Conservation (phyloP, 2,113 vertebrate genomes). For the Melanostigma gelatinosum region DNA sequence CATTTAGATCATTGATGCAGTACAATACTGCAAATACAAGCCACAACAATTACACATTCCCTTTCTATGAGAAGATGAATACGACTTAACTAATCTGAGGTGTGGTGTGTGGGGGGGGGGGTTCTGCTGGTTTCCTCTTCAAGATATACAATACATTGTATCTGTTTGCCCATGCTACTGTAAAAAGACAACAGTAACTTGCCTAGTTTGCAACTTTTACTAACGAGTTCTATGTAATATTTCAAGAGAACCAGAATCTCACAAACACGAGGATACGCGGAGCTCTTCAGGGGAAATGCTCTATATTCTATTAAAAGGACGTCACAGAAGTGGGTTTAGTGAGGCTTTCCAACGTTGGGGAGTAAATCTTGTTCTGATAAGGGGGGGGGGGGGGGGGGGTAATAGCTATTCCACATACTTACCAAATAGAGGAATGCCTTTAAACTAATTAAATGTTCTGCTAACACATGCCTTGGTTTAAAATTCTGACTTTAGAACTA, state of each 20-base stretch:
- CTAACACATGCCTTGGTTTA: not conserved
- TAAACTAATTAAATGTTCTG: not conserved
- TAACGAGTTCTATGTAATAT: not conserved
- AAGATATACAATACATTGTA: not conserved
- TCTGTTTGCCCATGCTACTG: too few species aligned
- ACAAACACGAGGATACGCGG: not conserved
- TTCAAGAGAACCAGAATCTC: not conserved
- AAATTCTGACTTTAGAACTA: not conserved
- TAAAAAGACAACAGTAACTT: not conserved
- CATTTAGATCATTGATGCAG: not conserved
- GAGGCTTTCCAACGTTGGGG: not conserved
- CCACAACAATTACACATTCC: not conserved
- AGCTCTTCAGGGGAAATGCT: not conserved
- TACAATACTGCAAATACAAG: not conserved
- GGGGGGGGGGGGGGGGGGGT: not conserved
- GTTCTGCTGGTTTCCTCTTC: not conserved
- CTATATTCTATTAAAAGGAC: not conserved
- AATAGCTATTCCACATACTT: slow-evolving; percentile 48
- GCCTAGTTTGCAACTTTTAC: not conserved
- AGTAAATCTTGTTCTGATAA: not conserved
- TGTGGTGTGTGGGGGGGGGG: too few species aligned
- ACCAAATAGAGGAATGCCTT: slow-evolving; percentile 29
- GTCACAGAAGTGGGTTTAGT: not conserved
- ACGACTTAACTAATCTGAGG: not conserved
- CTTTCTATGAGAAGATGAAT: not conserved